phyloP scores from a whole-genome alignment of 2,888 invertebrate species.

The Cerastoderma edule region DNA sequence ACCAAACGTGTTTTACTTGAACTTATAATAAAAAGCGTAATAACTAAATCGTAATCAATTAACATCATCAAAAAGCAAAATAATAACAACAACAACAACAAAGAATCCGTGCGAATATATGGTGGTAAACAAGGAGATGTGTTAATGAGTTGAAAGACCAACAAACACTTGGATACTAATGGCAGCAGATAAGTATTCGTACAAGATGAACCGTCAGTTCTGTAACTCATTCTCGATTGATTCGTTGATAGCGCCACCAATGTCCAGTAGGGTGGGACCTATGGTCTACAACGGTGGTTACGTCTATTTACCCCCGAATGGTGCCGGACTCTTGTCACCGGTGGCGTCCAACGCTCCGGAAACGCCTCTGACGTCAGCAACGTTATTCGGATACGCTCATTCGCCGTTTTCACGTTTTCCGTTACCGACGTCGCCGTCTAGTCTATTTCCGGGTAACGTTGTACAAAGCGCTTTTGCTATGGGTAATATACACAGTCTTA shows the following conservation, averaged over 20 bases:
- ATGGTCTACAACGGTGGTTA: constrained; percentile 65
- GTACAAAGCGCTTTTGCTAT: constrained; percentile 2
- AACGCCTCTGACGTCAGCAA: constrained; percentile 38
- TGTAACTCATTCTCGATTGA: constrained; percentile 73
- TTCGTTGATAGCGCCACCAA: constrained; percentile 67
- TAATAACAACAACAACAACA: no score
- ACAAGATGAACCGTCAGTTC: constrained; percentile 65
- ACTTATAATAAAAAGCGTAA: no score
- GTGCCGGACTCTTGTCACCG: constrained; percentile 45
- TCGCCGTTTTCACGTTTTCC: constrained; percentile 44
- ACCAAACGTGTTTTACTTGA: no score
- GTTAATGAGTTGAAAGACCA: no score
- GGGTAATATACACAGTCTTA: constrained; percentile 8
- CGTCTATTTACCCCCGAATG: constrained; percentile 65
- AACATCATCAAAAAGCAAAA: no score
- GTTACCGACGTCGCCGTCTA: constrained; percentile 21
- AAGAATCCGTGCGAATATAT: no score
- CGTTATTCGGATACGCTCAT: constrained; percentile 42
- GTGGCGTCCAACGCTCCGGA: constrained; percentile 10
- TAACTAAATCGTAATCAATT: no score
- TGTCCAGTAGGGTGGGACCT: constrained; percentile 61
- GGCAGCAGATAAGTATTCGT: no score
- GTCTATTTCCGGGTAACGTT: constrained; percentile 13
- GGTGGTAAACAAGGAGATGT: no score
- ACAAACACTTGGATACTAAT: no score